Evolutionary conservation across 1,140 invertebrate species (phyloP), one percentile per base, ranked within the genome.

Genomic region (Alviniconcha marisindica): DNA sequence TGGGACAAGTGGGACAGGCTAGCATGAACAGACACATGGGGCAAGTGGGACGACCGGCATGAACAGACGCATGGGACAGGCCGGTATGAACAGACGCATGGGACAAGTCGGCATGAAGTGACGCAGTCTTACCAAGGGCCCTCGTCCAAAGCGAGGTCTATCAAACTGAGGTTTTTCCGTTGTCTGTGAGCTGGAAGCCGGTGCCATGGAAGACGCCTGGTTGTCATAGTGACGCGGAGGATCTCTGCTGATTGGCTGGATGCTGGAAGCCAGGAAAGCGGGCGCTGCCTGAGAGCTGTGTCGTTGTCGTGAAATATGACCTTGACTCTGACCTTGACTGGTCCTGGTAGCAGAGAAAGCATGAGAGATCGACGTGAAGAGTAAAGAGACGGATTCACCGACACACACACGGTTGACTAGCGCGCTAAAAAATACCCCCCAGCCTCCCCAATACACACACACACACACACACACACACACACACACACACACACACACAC

Each of bases 171-270:
- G 56, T 31, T 36, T n/a, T 24, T 40, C 56, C 7, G 77, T n/a
- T 4, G 36, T 4, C 56, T 40, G 40, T n/a, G 56, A 7, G 36
- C 5, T 2, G 0, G 48, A 36, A 5, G 77, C 12, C n/a, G 51
- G 31, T 60, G 69, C 69, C 36, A 71, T 40, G 44, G 77, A 56
- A 5, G 77, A 60, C 3, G 21, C 33, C 10, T 78, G 77, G 54
- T 28, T 80, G 56, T 80, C 78, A 42, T 80, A 66, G 56, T 63
- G 56, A 44, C 78, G 78, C 18, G 40, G 36, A 18, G 60, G 78
- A 38, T 80, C 78, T 63, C 78, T 63, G n/a, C 78, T 80, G 78
- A 80, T 80, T 66, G 78, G 78, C 36, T 80, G 78, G 7, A 80
- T 80, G 60, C 54, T 66, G 40, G 78, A 80, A 21, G 78, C 40